These are phyloP conservation scores for Nothoprocta pentlandii DNA, from an alignment of 2,113 vertebrate species.

Conservation along the genomic window DNA sequence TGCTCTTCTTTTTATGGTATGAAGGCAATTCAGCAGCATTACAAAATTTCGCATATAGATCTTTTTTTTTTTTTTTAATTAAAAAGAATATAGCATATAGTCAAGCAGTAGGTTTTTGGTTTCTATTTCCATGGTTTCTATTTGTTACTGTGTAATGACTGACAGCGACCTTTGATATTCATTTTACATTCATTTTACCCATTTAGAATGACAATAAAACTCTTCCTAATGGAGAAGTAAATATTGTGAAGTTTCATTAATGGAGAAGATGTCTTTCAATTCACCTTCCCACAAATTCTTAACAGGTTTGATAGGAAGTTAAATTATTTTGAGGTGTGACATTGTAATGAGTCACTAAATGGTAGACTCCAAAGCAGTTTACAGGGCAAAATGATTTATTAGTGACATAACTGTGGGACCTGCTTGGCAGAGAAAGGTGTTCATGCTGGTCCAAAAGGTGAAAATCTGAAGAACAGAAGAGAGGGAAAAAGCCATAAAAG, in stretches of 20 bases:
- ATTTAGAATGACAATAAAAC: neutral
- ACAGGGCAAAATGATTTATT: neutral
- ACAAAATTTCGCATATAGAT: neutral
- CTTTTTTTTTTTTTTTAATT: neutral
- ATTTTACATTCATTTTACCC: neutral
- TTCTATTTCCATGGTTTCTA: neutral
- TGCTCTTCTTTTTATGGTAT: neutral
- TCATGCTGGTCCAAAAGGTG: neutral
- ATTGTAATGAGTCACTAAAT: neutral
- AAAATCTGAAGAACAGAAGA: neutral
- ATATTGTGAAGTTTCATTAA: neutral
- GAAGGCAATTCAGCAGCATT: neutral
- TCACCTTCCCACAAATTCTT: neutral
- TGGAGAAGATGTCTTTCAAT: neutral
- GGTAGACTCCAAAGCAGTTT: neutral
- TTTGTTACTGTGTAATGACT: neutral
- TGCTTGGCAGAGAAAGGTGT: neutral
- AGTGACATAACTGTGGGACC: neutral
- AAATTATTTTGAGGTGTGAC: neutral
- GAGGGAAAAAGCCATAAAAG: neutral
- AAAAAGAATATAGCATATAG: neutral
- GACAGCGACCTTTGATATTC: neutral
- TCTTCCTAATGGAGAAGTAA: neutral
- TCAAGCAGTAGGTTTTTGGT: neutral
- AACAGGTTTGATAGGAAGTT: neutral